These are phyloP conservation scores for Lysandra bellargus DNA, from an alignment of 2,888 invertebrate genomes.

Conservation along the genomic window DNA sequence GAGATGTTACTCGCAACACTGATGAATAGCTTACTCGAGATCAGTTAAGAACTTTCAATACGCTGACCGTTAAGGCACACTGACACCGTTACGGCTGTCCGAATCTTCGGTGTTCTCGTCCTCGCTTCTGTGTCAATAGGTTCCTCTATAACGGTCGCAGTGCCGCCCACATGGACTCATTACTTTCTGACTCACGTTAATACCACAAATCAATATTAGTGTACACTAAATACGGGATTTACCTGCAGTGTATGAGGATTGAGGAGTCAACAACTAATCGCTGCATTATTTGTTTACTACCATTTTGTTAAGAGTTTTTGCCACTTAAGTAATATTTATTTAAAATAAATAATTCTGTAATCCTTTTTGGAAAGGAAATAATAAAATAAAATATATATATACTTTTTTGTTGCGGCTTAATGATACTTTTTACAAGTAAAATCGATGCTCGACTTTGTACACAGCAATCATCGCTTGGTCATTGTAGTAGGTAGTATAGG, in stretches of 20 bases:
- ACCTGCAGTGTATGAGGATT: not conserved
- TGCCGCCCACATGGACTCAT: constrained; percentile 28
- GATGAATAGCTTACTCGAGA: not conserved
- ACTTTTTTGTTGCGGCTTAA: no score
- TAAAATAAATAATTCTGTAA: no score
- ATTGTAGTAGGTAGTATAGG: no score
- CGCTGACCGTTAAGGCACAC: constrained; percentile 69
- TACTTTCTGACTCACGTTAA: constrained; percentile 29
- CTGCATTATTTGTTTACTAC: not conserved
- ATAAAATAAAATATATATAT: no score
- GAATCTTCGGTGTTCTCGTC: constrained; percentile 44
- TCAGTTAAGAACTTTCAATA: constrained; percentile 30
- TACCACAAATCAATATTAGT: constrained; percentile 8
- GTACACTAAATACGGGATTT: constrained; percentile 13
- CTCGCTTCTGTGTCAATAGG: constrained; percentile 38
- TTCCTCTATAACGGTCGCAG: constrained; percentile 39
- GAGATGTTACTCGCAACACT: not conserved
- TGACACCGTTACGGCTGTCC: constrained; percentile 65
- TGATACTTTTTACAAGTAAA: no score
- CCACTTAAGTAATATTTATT: not conserved
- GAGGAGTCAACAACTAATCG: not conserved
- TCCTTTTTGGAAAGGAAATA: no score
- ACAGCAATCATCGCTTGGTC: no score
- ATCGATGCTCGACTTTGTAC: no score
- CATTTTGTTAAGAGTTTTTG: not conserved